A percentile compares a stretch with the other conserved stretches of the same genome.
phyloP scores from a whole-genome alignment of 2,888 invertebrate species.

The Tetanocera ferruginea region DNA sequence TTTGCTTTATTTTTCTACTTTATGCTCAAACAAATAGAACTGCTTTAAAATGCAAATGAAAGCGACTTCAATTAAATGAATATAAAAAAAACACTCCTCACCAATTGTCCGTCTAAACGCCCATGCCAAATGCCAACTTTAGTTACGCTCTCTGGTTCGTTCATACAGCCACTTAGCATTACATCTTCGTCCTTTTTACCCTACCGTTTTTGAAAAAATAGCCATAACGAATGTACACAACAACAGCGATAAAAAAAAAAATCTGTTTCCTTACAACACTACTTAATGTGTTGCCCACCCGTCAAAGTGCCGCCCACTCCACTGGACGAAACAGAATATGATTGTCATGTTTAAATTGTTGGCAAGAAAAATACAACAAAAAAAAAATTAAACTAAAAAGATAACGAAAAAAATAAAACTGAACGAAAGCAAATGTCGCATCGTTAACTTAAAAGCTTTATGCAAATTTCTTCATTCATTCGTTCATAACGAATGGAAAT shows the following conservation, averaged over 20 bases:
- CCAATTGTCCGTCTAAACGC: too few species aligned
- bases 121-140: not conserved
- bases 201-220: not conserved
- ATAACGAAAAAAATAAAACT: not conserved
- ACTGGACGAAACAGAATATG: constrained; percentile 49
- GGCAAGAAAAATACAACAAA: not conserved
- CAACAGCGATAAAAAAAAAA: not conserved
- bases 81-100: not conserved
- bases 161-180: constrained; percentile 3
- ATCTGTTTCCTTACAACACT: not conserved
- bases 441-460: constrained; percentile 56
- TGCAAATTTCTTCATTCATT: constrained; percentile 51
- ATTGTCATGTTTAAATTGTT: constrained; percentile 56
- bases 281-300: not conserved
- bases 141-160: not conserved
- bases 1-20: too few species aligned
- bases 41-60: too few species aligned
- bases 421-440: constrained; percentile 51
- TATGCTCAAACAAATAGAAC: too few species aligned
- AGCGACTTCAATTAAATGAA: constrained; percentile 1
- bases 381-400: constrained; percentile 4
- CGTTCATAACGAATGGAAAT: constrained; percentile 42
- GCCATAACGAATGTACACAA: not conserved
- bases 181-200: not conserved
- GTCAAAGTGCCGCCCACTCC: not conserved